Evolutionary conservation across 1,140 invertebrate species (phyloP).

Genomic region (Magallana angulata): DNA sequence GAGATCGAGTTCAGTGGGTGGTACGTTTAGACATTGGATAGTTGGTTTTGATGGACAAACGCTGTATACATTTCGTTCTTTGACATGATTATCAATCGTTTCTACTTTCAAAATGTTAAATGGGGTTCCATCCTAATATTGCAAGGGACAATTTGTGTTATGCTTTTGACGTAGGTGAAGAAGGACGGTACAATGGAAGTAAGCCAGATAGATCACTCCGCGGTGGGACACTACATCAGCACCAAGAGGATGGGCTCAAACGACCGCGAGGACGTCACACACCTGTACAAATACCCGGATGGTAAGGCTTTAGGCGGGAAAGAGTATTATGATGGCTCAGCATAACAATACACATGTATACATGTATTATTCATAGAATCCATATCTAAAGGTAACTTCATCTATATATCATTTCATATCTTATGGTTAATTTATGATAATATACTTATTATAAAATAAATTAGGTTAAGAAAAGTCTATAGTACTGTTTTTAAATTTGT

Average conservation of each 20-base stretch:
- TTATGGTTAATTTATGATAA: too few relatives aligned
- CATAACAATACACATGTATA: too few relatives aligned
- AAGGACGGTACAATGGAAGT: slow-evolving; percentile 65
- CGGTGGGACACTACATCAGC: slow-evolving; percentile 90
- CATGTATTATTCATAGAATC: too few relatives aligned
- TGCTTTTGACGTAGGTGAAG: background rate
- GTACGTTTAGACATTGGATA: slow-evolving; percentile 56
- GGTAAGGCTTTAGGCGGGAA: slow-evolving; percentile 82
- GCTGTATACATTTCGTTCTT: background rate
- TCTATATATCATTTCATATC: too few relatives aligned
- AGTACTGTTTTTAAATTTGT: too few relatives aligned
- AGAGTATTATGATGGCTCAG: background rate
- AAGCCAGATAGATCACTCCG: slow-evolving; percentile 56
- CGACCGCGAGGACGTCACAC: slow-evolving; percentile 88
- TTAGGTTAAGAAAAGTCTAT: too few relatives aligned
- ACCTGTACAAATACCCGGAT: slow-evolving; percentile 93
- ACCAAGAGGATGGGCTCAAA: slow-evolving; percentile 89
- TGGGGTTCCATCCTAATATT: too few relatives aligned
- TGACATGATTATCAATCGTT: background rate
- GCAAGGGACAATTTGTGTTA: background rate
- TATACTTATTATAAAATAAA: too few relatives aligned
- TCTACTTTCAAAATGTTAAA: background rate
- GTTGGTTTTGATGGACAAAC: background rate
- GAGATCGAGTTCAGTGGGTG: slow-evolving; percentile 85
- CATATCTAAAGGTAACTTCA: too few relatives aligned